phyloP scores from a whole-genome alignment of 1,140 invertebrate genomes.

The Phymastichus coffea region DNA sequence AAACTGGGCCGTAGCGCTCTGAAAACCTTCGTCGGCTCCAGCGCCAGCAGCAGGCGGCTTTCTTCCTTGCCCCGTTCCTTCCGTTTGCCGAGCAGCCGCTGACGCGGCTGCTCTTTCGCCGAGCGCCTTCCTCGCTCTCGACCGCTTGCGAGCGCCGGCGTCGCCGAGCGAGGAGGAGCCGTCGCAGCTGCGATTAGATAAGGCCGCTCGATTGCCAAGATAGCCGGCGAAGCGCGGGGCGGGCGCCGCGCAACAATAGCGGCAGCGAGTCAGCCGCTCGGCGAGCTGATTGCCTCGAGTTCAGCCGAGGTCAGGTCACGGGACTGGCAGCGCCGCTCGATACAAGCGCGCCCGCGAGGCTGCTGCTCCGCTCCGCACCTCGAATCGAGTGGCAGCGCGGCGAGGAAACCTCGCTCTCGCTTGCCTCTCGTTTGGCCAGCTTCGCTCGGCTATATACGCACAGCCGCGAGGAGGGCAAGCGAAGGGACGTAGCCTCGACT shows the following conservation, averaged over 20 bases:
- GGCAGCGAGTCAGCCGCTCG: slow-evolving; percentile 25
- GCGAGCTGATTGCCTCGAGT: slow-evolving; percentile 46
- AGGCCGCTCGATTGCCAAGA: background rate
- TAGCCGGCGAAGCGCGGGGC: background rate
- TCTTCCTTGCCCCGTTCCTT: slow-evolving; percentile 30
- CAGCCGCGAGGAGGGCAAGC: background rate
- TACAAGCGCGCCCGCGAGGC: slow-evolving; percentile 11
- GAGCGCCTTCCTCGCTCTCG: slow-evolving; percentile 4
- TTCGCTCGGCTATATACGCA: too few species aligned
- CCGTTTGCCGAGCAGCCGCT: slow-evolving; percentile 9
- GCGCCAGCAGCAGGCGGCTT: slow-evolving; percentile 28
- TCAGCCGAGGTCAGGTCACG: slow-evolving; percentile 58
- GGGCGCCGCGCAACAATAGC: background rate
- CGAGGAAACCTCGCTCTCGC: background rate
- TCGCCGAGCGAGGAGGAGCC: too few species aligned
- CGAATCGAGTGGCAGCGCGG: slow-evolving; percentile 45
- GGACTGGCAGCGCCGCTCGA: slow-evolving; percentile 41
- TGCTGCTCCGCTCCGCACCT: slow-evolving; percentile 42
- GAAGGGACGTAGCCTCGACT: background rate
- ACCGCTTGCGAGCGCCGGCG: too few species aligned
- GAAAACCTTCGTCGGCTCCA: slow-evolving; percentile 36
- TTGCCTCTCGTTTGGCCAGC: background rate
- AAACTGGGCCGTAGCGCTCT: slow-evolving; percentile 43
- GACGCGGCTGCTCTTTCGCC: slow-evolving; percentile 1
- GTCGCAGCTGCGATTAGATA: background rate